These are phyloP conservation scores for Cheilosia urbana DNA, from an alignment of 2,888 invertebrate genomes.

Conservation along the genomic window DNA sequence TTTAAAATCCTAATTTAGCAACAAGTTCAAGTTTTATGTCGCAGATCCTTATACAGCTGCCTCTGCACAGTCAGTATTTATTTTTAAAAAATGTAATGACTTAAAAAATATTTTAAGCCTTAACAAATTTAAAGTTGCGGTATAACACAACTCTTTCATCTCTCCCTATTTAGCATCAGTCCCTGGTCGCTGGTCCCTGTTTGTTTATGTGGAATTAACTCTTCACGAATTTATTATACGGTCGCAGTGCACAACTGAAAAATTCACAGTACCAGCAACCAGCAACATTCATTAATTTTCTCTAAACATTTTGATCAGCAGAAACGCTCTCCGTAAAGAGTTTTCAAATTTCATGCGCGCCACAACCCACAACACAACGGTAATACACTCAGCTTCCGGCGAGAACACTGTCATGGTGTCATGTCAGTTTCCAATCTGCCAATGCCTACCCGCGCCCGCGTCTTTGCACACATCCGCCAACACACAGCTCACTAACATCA, in stretches of 20 bases:
- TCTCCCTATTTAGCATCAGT: slow-evolving; percentile 6
- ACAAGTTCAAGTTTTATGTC: no score
- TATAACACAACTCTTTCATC: background rate
- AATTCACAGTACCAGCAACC: background rate
- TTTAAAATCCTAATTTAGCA: no score
- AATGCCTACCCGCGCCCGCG: slow-evolving; percentile 17
- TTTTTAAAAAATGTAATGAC: background rate
- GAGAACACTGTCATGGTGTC: slow-evolving; percentile 68
- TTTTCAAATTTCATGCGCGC: slow-evolving; percentile 41
- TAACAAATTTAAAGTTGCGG: slow-evolving; percentile 2
- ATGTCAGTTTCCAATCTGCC: slow-evolving; percentile 64
- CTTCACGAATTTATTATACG: slow-evolving; percentile 4
- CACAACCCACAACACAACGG: slow-evolving; percentile 4
- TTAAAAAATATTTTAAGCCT: background rate
- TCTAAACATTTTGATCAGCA: slow-evolving; percentile 46
- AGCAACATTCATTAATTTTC: slow-evolving; percentile 60
- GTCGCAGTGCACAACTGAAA: background rate
- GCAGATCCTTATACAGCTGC: no score
- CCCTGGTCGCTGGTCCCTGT: no score
- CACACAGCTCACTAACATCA: slow-evolving; percentile 60
- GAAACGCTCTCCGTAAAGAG: slow-evolving; percentile 43
- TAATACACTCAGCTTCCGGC: slow-evolving; percentile 71
- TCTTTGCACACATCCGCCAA: slow-evolving; percentile 35
- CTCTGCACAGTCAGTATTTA: background rate
- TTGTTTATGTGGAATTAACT: background rate